Conservation (phyloP, 2,888 invertebrate species). For the Cacoxenus indagator region DNA sequence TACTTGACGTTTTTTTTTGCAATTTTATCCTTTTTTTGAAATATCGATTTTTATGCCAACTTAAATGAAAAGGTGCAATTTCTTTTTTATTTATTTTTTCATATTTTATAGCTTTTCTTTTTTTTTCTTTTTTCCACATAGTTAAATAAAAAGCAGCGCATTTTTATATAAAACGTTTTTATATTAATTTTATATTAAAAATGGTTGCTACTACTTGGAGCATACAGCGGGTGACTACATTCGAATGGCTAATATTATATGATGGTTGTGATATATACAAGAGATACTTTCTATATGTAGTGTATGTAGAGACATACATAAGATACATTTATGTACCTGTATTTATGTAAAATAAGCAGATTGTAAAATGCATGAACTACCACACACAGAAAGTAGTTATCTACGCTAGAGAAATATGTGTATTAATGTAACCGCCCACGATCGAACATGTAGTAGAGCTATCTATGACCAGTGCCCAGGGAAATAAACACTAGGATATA, state of each 20-base stretch:
- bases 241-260: neutral
- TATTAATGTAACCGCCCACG: too few species aligned
- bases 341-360: neutral
- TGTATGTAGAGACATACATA: slow-evolving; percentile 7
- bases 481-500: too few species aligned
- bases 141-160: slow-evolving; percentile 14
- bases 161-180: neutral
- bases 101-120: neutral
- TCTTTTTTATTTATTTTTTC: slow-evolving; percentile 37
- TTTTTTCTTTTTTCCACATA: neutral
- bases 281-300: neutral
- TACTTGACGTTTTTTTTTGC: slow-evolving; percentile 52
- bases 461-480: too few species aligned
- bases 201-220: neutral
- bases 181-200: slow-evolving; percentile 22
- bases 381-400: too few species aligned
- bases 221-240: neutral
- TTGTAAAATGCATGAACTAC: neutral
- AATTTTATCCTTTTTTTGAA: slow-evolving; percentile 59
- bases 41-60: slow-evolving; percentile 65
- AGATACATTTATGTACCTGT: slow-evolving; percentile 9
- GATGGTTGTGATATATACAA: too few species aligned
- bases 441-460: too few species aligned
- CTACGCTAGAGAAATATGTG: neutral
- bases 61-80: slow-evolving; percentile 63